Evolutionary conservation across 2,888 invertebrate genomes (phyloP), one percentile per base, ranked within the genome.

Genomic region (Brenthis daphne): DNA sequence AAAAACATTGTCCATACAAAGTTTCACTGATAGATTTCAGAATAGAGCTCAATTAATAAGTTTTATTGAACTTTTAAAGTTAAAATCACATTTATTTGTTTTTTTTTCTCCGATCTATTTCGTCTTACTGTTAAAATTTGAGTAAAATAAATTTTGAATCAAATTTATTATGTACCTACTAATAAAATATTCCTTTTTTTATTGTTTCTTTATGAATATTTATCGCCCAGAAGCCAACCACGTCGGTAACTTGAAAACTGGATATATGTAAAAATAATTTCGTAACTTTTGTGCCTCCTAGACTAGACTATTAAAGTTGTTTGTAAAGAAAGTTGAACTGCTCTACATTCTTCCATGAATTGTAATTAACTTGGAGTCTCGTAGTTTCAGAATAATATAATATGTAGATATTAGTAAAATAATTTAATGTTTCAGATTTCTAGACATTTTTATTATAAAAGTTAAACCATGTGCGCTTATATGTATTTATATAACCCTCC

Each of bases 351-450:
- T 57, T 64, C 57, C 57, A 50, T 68, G 57, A 67, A 61, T 57
- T 63, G 16, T 57, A 67, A 67, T 63, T 67, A 63, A 47, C 51
- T 67, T 29, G 14, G 43, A 57, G 24, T 43, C 43, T 65, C 51
- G n/a, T 29, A 67, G 56, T 50, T 54, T 60, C 14, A 33, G 6
- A n/a, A 13, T 55, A 54, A 60, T 60, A 55, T 33, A 54, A 13
- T 51, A 20, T 20, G 20, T 20, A 20, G 20, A 20, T 20, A 37
- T 20, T 58, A 50, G 6, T 16, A 33, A 47, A 33, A 51, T 33
- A 37, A n/a, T 29, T 60, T 33, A n/a, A 50, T 51, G 29, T 51
- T 51, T 61, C 16, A 16, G 8, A 1, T 8, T 37, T 37, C 2
- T 37, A 8, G 37, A 37, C 8, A 8, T 6, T 33, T 33, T 37